Percentiles rank a stretch among this genome's conserved stretches.
Evolutionary conservation across 2,113 vertebrate genomes (phyloP).

Genomic region (Alethe diademata): DNA sequence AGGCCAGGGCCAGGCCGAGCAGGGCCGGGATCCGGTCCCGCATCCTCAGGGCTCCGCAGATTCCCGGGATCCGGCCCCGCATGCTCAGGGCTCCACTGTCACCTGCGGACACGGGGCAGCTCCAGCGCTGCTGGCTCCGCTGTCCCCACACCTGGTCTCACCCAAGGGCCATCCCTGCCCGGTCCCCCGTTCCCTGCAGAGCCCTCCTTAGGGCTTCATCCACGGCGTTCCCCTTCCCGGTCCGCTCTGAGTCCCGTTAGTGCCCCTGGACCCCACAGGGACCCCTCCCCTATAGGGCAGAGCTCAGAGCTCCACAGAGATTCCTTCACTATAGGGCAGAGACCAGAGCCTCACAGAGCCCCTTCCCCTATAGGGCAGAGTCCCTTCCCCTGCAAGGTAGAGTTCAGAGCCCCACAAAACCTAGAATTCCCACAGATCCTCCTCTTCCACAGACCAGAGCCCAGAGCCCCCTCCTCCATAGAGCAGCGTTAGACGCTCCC

Average conservation of each 20-base stretch:
- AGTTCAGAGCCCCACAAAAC: too few species aligned
- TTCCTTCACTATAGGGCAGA: too few species aligned
- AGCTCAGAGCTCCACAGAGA: neutral
- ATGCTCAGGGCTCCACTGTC: neutral
- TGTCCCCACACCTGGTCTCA: neutral
- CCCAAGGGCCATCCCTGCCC: too few species aligned
- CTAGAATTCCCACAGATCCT: too few species aligned
- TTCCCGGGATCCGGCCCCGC: constrained; percentile 22
- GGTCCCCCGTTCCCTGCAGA: too few species aligned
- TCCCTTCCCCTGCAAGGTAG: too few species aligned
- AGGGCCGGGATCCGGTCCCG: neutral
- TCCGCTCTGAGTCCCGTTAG: neutral
- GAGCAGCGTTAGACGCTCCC: neutral
- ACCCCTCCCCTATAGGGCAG: neutral
- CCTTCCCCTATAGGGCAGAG: too few species aligned
- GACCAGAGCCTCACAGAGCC: too few species aligned
- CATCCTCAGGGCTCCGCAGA: constrained; percentile 33
- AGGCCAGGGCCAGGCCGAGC: constrained; percentile 52
- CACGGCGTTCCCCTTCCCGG: rapidly evolving
- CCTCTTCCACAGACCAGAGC: too few species aligned
- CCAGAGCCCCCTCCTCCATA: neutral
- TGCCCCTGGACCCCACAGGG: neutral
- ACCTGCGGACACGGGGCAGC: neutral
- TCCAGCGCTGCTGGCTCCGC: neutral
- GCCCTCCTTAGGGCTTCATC: rapidly evolving